These are phyloP conservation scores for Neodiprion lecontei DNA, from an alignment of 1,140 invertebrate genomes.

Conservation along the genomic window DNA sequence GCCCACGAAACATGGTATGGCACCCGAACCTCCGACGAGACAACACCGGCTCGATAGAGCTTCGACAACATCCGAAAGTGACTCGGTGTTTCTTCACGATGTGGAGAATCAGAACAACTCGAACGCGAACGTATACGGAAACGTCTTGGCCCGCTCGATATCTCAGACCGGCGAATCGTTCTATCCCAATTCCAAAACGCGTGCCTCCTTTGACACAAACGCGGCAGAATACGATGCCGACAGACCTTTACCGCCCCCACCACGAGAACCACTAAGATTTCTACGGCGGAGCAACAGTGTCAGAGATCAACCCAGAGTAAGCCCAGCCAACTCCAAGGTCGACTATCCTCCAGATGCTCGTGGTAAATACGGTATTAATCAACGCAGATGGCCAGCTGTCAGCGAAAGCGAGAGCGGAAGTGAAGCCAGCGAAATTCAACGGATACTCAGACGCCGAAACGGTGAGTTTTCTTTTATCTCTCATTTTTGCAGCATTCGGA, in stretches of 20 bases:
- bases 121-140: constrained; percentile 35
- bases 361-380: constrained; percentile 26
- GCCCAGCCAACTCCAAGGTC: neutral
- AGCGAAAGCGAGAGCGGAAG: constrained; percentile 68
- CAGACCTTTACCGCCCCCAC: constrained; percentile 50
- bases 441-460: constrained; percentile 63
- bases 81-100: constrained; percentile 33
- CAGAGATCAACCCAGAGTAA: constrained; percentile 25
- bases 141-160: constrained; percentile 9
- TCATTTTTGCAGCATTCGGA: too few species aligned
- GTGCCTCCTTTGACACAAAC: constrained; percentile 11
- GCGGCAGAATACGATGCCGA: constrained; percentile 48
- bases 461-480: constrained; percentile 38
- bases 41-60: constrained; percentile 43
- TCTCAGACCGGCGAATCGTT: neutral
- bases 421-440: constrained; percentile 69
- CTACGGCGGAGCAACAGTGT: constrained; percentile 27
- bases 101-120: constrained; percentile 32
- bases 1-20: constrained; percentile 64
- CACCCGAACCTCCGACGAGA: constrained; percentile 64
- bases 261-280: constrained; percentile 35
- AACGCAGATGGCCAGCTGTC: constrained; percentile 32
- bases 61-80: constrained; percentile 31
- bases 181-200: neutral
- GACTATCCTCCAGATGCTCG: constrained; percentile 13